These are phyloP conservation scores for Pandemis heparana DNA, from an alignment of 2,888 invertebrate genomes.

Conservation along the genomic window DNA sequence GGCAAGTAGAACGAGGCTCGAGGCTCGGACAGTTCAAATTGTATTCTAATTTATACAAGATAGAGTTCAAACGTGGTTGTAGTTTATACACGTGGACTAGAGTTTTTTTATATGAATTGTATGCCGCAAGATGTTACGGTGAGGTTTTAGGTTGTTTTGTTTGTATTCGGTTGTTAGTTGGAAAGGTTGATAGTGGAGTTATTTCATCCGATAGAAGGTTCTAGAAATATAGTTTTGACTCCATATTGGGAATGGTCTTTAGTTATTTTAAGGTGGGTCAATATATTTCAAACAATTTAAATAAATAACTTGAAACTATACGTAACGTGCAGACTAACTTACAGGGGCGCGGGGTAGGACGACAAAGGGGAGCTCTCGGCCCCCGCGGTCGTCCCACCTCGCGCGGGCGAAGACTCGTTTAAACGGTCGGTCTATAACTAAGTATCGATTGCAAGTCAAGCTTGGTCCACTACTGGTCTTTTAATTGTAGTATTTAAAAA, in stretches of 20 bases:
- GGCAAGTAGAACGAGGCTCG: conserved; percentile 15
- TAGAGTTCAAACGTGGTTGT: background rate
- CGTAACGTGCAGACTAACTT: too few relatives aligned
- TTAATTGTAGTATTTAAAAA: too few relatives aligned
- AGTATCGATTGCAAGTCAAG: too few relatives aligned
- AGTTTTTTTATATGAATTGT: conserved; percentile 4
- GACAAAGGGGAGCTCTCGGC: too few relatives aligned
- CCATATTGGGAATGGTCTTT: background rate
- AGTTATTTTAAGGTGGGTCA: too few relatives aligned
- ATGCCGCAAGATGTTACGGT: background rate
- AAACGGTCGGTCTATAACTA: too few relatives aligned
- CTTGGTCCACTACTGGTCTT: too few relatives aligned
- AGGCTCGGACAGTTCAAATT: background rate
- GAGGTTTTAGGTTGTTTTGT: conserved; percentile 5
- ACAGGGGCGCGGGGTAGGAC: too few relatives aligned
- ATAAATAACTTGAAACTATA: too few relatives aligned
- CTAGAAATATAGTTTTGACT: background rate
- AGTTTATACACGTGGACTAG: background rate
- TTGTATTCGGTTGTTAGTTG: background rate
- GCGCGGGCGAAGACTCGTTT: too few relatives aligned
- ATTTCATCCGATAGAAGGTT: background rate
- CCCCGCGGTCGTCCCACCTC: too few relatives aligned
- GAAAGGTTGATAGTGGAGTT: background rate
- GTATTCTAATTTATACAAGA: background rate
- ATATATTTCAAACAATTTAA: too few relatives aligned